A percentile compares a stretch with the other conserved stretches of the same genome.
Conservation (phyloP, 2,113 vertebrate species). For the Australoheros scitulus region DNA sequence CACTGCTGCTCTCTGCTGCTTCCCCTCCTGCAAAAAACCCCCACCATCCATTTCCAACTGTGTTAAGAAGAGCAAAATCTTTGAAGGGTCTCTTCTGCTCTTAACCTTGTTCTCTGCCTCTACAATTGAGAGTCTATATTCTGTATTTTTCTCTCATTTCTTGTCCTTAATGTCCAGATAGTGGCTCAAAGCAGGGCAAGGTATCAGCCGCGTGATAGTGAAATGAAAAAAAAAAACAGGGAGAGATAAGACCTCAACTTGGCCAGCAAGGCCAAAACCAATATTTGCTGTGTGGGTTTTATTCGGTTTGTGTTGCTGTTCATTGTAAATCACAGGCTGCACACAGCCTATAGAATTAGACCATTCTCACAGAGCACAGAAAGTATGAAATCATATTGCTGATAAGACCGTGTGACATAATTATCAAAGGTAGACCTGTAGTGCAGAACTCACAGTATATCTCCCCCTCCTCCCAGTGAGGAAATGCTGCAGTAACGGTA, state of each 20-base stretch:
- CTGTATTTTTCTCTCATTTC: slow-evolving; percentile 50
- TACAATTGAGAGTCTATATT: slow-evolving; percentile 35
- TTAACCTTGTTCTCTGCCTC: slow-evolving; percentile 47
- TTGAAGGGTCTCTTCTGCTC: slow-evolving; percentile 48
- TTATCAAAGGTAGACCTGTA: background rate
- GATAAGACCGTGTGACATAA: background rate
- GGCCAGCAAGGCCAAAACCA: background rate
- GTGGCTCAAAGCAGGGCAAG: background rate
- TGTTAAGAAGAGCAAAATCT: slow-evolving; percentile 42
- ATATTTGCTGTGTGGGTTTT: background rate
- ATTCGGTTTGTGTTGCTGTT: background rate
- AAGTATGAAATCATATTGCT: background rate
- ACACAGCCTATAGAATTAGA: background rate
- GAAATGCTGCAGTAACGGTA: background rate
- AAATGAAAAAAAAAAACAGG: background rate
- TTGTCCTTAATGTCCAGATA: slow-evolving; percentile 29
- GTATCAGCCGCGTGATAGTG: background rate
- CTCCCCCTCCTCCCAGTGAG: background rate
- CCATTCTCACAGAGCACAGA: background rate
- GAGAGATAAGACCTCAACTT: background rate
- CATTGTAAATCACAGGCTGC: background rate
- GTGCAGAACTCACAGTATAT: background rate
- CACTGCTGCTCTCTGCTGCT: slow-evolving; percentile 5
- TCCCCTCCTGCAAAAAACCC: background rate
- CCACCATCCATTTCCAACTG: slow-evolving; percentile 24